Percentiles rank a stretch among this genome's conserved stretches.
Evolutionary conservation across 1,140 invertebrate genomes (phyloP).

Genomic region (Magallana gigas): DNA sequence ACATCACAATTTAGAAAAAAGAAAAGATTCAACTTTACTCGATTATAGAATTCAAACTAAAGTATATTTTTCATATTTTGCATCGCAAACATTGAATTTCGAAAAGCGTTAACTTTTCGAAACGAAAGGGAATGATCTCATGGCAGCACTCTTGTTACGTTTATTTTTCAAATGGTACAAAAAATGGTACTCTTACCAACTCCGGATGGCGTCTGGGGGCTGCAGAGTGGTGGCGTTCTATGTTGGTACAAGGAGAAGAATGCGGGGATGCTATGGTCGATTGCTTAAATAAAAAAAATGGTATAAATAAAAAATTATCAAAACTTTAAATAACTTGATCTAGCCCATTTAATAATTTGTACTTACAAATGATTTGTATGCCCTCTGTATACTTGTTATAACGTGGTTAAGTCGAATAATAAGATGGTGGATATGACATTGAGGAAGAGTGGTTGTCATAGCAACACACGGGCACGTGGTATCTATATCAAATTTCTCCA

Average conservation of each 20-base stretch:
- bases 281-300: background rate
- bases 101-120: too few species aligned
- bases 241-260: background rate
- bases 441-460: background rate
- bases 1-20: too few species aligned
- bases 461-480: background rate
- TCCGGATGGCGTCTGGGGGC: background rate
- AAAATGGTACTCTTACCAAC: background rate
- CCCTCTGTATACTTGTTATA: background rate
- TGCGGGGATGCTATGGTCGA: background rate
- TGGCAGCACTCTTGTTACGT: too few species aligned
- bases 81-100: too few species aligned
- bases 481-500: background rate
- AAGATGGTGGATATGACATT: background rate
- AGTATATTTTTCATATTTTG: too few species aligned
- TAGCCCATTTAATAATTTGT: background rate
- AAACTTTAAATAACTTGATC: too few species aligned
- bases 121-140: too few species aligned
- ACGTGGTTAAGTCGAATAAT: background rate
- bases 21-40: too few species aligned
- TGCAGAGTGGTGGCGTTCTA: background rate
- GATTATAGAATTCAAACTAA: too few species aligned
- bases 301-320: too few species aligned
- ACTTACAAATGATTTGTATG: slow-evolving; percentile 1
- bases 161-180: too few species aligned